These are phyloP conservation scores for Hesperophylax magnus DNA, from an alignment of 1,140 invertebrate genomes.

Conservation along the genomic window DNA sequence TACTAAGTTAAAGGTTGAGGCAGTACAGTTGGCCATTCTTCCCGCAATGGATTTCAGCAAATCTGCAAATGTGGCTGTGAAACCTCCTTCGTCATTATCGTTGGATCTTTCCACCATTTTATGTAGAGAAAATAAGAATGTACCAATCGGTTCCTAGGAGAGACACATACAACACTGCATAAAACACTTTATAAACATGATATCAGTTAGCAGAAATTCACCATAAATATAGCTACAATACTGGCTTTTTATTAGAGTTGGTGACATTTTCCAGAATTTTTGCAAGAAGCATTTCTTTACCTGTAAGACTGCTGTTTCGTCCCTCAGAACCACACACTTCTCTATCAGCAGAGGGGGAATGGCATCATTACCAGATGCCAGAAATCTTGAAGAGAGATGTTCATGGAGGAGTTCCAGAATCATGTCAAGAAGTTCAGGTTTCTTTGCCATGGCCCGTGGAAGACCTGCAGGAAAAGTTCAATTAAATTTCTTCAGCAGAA, in stretches of 20 bases:
- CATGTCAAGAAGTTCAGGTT: conserved; percentile 65
- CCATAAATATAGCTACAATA: background rate
- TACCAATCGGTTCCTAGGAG: conserved; percentile 62
- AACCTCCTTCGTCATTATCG: conserved; percentile 17
- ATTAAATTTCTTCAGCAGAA: background rate
- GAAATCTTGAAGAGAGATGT: conserved; percentile 67
- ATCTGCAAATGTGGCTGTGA: conserved; percentile 34
- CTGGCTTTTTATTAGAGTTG: background rate
- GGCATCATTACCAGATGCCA: conserved; percentile 60
- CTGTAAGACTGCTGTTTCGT: conserved; percentile 62
- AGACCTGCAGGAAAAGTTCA: conserved; percentile 62
- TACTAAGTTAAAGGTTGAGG: conserved; percentile 67
- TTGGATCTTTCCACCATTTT: conserved; percentile 38
- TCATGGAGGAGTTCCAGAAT: conserved; percentile 68
- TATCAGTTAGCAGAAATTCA: background rate
- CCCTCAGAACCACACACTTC: conserved; percentile 64
- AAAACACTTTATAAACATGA: too few relatives aligned
- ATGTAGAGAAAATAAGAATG: conserved; percentile 59
- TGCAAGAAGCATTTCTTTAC: conserved; percentile 45
- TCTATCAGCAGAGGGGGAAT: conserved; percentile 67
- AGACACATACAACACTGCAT: background rate
- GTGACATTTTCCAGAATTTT: background rate
- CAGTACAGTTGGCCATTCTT: conserved; percentile 62
- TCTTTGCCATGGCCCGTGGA: conserved; percentile 63
- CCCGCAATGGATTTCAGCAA: conserved; percentile 37